Percentiles rank a stretch among this genome's conserved stretches.
Evolutionary conservation across 2,888 invertebrate genomes (phyloP).

Genomic region (Ctena decussata): DNA sequence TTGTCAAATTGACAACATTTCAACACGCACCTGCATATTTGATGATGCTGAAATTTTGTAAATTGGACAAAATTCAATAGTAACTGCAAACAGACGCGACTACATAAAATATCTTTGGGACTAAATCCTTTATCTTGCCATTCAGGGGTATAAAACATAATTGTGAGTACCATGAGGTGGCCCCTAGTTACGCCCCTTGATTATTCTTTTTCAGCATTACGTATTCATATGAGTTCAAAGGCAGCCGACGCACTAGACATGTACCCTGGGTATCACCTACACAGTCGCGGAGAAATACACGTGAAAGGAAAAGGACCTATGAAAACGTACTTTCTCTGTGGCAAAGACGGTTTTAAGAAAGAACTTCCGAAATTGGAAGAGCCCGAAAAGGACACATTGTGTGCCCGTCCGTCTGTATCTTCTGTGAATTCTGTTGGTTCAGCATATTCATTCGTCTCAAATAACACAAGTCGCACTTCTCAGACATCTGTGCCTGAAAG

Average conservation of each 20-base stretch:
- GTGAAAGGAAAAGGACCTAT: slow-evolving; percentile 97
- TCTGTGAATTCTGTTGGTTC: slow-evolving; percentile 47
- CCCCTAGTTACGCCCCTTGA: too few species aligned
- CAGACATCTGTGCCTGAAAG: slow-evolving; percentile 11
- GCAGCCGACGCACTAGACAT: slow-evolving; percentile 70
- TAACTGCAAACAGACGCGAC: too few species aligned
- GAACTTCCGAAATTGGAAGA: slow-evolving; percentile 68
- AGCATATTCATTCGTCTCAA: slow-evolving; percentile 22
- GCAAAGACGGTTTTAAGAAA: slow-evolving; percentile 76
- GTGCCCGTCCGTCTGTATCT: slow-evolving; percentile 33
- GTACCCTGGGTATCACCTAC: slow-evolving; percentile 74
- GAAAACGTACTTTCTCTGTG: slow-evolving; percentile 94
- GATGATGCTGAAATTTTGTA: too few species aligned
- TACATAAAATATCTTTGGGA: too few species aligned
- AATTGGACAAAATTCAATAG: too few species aligned
- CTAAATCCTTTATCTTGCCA: too few species aligned
- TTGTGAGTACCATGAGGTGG: too few species aligned
- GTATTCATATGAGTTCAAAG: slow-evolving; percentile 76
- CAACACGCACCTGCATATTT: too few species aligned
- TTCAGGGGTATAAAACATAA: too few species aligned
- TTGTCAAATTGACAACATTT: too few species aligned
- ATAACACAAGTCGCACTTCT: slow-evolving; percentile 12
- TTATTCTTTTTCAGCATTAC: slow-evolving; percentile 69
- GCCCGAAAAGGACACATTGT: background rate
- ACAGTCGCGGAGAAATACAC: slow-evolving; percentile 89